These are phyloP conservation scores for Drosophila differens DNA, from an alignment of 2,888 invertebrate genomes.

Conservation along the genomic window DNA sequence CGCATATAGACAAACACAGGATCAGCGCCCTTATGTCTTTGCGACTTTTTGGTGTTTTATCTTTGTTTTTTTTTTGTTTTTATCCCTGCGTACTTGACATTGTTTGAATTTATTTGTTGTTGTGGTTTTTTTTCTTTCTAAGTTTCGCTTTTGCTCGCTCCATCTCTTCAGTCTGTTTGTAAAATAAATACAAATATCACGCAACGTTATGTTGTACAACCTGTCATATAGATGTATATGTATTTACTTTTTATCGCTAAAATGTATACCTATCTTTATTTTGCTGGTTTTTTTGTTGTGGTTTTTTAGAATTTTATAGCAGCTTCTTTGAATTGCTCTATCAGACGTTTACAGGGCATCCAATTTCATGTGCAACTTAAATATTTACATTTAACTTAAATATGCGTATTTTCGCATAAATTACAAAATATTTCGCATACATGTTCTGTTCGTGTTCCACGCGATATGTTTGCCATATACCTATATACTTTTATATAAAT, in stretches of 20 bases:
- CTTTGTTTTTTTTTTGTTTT: slow-evolving; percentile 22
- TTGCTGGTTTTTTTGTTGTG: slow-evolving; percentile 10
- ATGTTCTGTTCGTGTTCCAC: slow-evolving; percentile 58
- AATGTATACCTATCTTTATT: slow-evolving; percentile 16
- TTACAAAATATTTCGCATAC: slow-evolving; percentile 70
- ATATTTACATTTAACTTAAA: slow-evolving; percentile 79
- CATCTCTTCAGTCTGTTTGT: slow-evolving; percentile 20
- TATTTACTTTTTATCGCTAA: slow-evolving; percentile 52
- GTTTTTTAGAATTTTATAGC: slow-evolving; percentile 70
- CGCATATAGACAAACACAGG: slow-evolving; percentile 58
- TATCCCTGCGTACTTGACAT: slow-evolving; percentile 54
- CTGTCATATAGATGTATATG: slow-evolving; percentile 47
- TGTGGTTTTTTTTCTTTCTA: slow-evolving; percentile 36
- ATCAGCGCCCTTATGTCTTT: slow-evolving; percentile 56
- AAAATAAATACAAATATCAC: slow-evolving; percentile 68
- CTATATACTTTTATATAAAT: slow-evolving; percentile 11
- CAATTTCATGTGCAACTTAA: slow-evolving; percentile 75
- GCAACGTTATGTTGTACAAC: slow-evolving; percentile 67
- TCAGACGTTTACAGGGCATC: slow-evolving; percentile 67
- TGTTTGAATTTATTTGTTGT: slow-evolving; percentile 52
- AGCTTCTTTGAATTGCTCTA: slow-evolving; percentile 49
- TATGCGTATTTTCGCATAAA: slow-evolving; percentile 78
- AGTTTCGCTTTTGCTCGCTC: slow-evolving; percentile 41
- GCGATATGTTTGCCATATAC: slow-evolving; percentile 55
- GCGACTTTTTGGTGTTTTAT: slow-evolving; percentile 58